Evolutionary conservation across 2,113 vertebrate species (phyloP), one percentile per base, ranked within the genome.

Genomic region (Cyprinodon variegatus): DNA sequence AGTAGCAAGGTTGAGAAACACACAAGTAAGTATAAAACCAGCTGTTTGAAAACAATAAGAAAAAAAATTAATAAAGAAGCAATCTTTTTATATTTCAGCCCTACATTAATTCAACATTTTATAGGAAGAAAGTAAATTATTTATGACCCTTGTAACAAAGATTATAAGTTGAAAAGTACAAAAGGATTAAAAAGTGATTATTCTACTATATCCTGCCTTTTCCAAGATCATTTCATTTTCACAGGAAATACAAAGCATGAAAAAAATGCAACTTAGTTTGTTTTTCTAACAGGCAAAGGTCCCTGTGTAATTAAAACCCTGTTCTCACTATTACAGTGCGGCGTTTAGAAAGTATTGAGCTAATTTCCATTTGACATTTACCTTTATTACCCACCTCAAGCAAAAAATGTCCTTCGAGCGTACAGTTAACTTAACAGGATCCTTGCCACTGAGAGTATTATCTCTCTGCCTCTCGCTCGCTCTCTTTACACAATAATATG

Each of bases 331-430:
- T 67, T 53, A 43, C 61, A 61, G 68, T 62, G 43, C 46, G 61
- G 45, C 66, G 53, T 70, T 75, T 81, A 59, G 57, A 45, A 68
- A 39, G 38, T 73, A 45, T 45, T 38, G 50, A 45, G 59, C 68
- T 70, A 59, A 75, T 70, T 81, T 81, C 57, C 68, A 81, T 75
- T 75, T 81, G 72, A 81, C 78, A 67, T 76, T 76, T 76, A 45
- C 68, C 72, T 76, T 81, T 22, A 53, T 67, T 64, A 53, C 46
- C 65, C 59, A 67, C 45, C 39, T 67, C 39, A 37, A 67, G 62
- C 45, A 62, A 72, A 68, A 76, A 68, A 76, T 69, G 45, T 76
- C 61, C 76, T 53, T 9, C 62, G 57, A 60, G 48, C 61, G 61
- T 76, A 75, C 22, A 70, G 7, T 22, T 1, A 50, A 46, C 22